These are phyloP conservation scores for Halocynthia aurantium DNA, from an alignment of 23 tunicate genomes.

Conservation along the genomic window DNA sequence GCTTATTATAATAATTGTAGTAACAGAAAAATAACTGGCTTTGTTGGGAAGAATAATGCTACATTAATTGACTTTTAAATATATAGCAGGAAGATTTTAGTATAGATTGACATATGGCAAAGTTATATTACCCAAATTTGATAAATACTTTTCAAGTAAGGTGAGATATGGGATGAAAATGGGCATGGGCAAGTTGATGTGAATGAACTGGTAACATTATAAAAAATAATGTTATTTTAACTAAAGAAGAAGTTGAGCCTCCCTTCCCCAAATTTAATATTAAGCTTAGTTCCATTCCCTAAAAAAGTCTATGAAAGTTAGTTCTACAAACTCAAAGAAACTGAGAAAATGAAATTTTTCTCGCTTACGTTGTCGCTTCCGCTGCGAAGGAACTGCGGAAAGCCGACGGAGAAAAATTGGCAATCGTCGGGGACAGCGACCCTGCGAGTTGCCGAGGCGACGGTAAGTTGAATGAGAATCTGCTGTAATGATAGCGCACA, in stretches of 20 bases:
- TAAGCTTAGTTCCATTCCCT: too few species aligned
- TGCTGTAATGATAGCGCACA: conserved; percentile 6
- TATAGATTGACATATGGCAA: too few species aligned
- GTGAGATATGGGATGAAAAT: too few species aligned
- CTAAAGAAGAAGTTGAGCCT: background rate
- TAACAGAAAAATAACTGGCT: too few species aligned
- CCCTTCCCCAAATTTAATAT: too few species aligned
- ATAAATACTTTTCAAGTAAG: too few species aligned
- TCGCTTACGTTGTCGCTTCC: background rate
- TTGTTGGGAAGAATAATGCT: too few species aligned
- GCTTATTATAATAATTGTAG: too few species aligned
- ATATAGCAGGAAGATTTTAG: too few species aligned
- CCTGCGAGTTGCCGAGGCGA: conserved; percentile 20
- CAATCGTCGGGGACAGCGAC: conserved; percentile 5
- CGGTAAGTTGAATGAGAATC: conserved; percentile 26
- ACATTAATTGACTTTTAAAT: too few species aligned
- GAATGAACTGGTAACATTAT: background rate
- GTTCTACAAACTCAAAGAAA: background rate
- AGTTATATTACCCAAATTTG: too few species aligned
- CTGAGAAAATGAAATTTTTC: background rate
- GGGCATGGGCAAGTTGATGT: background rate
- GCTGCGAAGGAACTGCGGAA: conserved; percentile 20
- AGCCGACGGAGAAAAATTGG: conserved; percentile 27
- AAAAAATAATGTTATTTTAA: background rate
- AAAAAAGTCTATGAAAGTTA: background rate